These are phyloP conservation scores for Myotis planiceps DNA, from an alignment of 2,797 vertebrate genomes.

Conservation along the genomic window DNA sequence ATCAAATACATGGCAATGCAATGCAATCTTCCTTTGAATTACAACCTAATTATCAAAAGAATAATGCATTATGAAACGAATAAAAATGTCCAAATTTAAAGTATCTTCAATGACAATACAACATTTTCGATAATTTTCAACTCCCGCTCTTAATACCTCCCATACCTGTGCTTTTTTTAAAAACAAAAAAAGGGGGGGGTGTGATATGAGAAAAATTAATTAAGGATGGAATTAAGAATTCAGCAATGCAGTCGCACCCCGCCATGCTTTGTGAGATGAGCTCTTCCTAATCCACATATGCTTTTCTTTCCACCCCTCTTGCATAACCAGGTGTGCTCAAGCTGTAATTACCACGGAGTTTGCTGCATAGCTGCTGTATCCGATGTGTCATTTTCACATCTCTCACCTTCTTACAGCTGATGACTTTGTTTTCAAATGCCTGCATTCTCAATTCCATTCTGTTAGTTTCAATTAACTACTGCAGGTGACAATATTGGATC, in stretches of 20 bases:
- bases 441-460: constrained; percentile 62
- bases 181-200: neutral
- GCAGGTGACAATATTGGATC: constrained; percentile 50
- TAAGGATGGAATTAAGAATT: constrained; percentile 43
- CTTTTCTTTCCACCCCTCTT: neutral
- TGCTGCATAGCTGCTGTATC: neutral
- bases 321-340: constrained; percentile 47
- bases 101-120: neutral
- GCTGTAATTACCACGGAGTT: constrained; percentile 1
- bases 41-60: constrained; percentile 43
- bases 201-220: constrained; percentile 47
- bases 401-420: constrained; percentile 70
- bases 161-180: neutral
- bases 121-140: constrained; percentile 23
- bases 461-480: constrained; percentile 73
- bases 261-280: neutral
- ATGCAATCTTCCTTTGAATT: constrained; percentile 32
- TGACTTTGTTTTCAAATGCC: constrained; percentile 51
- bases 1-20: neutral
- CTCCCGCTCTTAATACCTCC: neutral
- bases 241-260: neutral
- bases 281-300: neutral
- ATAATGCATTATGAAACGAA: neutral
- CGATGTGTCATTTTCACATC: constrained; percentile 25
- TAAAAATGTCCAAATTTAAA: constrained; percentile 26